Conservation (phyloP, 1,140 invertebrate species). For the Bradysia coprophila region DNA sequence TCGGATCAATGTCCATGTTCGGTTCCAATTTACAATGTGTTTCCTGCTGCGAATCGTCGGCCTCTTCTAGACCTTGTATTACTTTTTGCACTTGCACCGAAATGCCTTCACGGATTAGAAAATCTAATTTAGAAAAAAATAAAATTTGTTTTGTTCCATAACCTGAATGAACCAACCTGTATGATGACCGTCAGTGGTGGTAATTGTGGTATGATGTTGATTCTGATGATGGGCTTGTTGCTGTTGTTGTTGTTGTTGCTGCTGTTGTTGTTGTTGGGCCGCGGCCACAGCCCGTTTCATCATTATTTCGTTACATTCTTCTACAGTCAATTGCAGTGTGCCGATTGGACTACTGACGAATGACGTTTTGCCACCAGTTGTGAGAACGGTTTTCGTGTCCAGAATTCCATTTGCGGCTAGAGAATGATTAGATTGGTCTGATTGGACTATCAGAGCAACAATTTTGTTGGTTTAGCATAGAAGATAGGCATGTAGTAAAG, state of each 20-base stretch:
- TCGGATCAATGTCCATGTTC: slow-evolving; percentile 23
- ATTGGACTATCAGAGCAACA: slow-evolving; percentile 13
- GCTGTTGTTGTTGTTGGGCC: slow-evolving; percentile 16
- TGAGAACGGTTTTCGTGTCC: slow-evolving; percentile 22
- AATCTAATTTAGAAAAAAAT: slow-evolving; percentile 1
- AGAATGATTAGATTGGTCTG: slow-evolving; percentile 16
- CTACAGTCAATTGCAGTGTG: slow-evolving; percentile 46
- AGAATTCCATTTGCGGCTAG: slow-evolving; percentile 22
- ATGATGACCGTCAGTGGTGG: slow-evolving; percentile 13
- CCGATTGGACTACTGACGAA: slow-evolving; percentile 44
- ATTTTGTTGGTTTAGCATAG: too few relatives aligned
- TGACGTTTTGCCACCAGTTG: slow-evolving; percentile 18
- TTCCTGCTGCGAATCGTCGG: slow-evolving; percentile 22
- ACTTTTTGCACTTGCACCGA: slow-evolving; percentile 26
- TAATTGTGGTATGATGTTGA: slow-evolving; percentile 2
- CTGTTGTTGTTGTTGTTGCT: slow-evolving; percentile 17
- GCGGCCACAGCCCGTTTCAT: slow-evolving; percentile 36
- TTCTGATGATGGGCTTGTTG: slow-evolving; percentile 9
- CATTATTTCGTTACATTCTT: slow-evolving; percentile 58
- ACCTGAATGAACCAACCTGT: slow-evolving; percentile 16
- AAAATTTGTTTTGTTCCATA: not conserved
- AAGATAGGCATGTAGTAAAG: too few relatives aligned
- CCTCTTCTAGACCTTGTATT: slow-evolving; percentile 24
- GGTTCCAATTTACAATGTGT: slow-evolving; percentile 22
- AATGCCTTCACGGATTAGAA: slow-evolving; percentile 12